Conservation (phyloP, 2,888 invertebrate genomes). For the Agyllia agylla region DNA sequence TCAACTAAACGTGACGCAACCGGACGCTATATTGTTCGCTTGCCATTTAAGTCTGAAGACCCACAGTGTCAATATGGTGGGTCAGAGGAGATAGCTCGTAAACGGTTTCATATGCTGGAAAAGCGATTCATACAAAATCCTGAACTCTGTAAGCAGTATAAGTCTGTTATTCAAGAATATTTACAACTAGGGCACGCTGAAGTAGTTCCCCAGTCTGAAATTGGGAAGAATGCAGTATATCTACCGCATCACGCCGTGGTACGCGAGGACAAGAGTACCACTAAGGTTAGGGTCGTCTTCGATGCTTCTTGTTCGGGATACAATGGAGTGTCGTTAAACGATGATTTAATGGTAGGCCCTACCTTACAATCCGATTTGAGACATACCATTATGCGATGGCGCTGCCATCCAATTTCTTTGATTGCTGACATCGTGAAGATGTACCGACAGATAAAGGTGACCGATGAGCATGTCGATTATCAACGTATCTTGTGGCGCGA, state of each 20-base stretch:
- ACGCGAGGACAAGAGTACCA: slow-evolving; percentile 67
- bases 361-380: slow-evolving; percentile 75
- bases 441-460: slow-evolving; percentile 77
- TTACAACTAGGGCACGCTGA: slow-evolving; percentile 60
- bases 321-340: slow-evolving; percentile 72
- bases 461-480: slow-evolving; percentile 60
- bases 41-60: slow-evolving; percentile 9
- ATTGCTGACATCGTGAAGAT: slow-evolving; percentile 79
- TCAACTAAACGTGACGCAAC: slow-evolving; percentile 14
- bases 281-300: slow-evolving; percentile 76
- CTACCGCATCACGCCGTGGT: slow-evolving; percentile 79
- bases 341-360: slow-evolving; percentile 70
- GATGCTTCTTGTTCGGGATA: slow-evolving; percentile 65
- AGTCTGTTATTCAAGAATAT: slow-evolving; percentile 62
- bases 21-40: neutral
- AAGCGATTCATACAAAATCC: slow-evolving; percentile 23
- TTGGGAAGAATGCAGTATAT: slow-evolving; percentile 39
- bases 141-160: slow-evolving; percentile 55
- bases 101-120: slow-evolving; percentile 41
- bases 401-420: slow-evolving; percentile 66
- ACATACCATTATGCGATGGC: slow-evolving; percentile 76
- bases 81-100: slow-evolving; percentile 31
- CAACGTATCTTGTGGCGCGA: slow-evolving; percentile 63
- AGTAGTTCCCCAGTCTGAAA: slow-evolving; percentile 20
- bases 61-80: slow-evolving; percentile 27